A percentile compares a stretch with the other conserved stretches of the same genome.
Evolutionary conservation across 2,888 invertebrate genomes (phyloP).

Genomic region (Pherbina coryleti): DNA sequence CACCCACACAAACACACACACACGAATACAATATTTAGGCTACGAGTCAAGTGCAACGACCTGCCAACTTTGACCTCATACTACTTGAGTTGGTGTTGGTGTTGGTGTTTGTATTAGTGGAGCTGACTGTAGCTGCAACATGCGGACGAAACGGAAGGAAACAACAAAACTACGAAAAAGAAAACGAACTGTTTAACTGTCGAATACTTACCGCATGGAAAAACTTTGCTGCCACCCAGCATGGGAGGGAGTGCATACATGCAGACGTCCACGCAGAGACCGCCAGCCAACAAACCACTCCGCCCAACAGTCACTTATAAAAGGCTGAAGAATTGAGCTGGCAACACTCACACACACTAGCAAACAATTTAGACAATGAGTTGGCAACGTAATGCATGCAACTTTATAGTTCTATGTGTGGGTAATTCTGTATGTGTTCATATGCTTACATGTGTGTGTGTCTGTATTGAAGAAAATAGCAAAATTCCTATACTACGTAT

Average conservation of each 20-base stretch:
- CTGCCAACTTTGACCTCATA: conserved; percentile 29
- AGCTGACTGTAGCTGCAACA: not conserved
- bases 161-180: not conserved
- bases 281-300: not conserved
- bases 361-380: conserved; percentile 29
- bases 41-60: conserved; percentile 32
- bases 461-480: conserved; percentile 17
- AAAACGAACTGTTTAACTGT: conserved; percentile 26
- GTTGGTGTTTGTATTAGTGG: not conserved
- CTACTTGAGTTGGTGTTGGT: not conserved
- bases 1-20: not conserved
- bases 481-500: conserved; percentile 31
- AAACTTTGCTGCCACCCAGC: too few relatives aligned
- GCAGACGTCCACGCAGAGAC: not conserved
- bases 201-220: conserved; percentile 20
- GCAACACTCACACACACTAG: conserved; percentile 11
- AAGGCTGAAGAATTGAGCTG: not conserved
- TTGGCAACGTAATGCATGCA: conserved; percentile 25
- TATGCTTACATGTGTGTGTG: not conserved
- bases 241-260: not conserved
- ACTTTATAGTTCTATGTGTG: not conserved
- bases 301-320: not conserved
- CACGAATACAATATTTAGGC: not conserved
- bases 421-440: not conserved
- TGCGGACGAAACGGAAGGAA: not conserved